Percentiles rank a stretch among this genome's conserved stretches.
Evolutionary conservation across 2,888 invertebrate species (phyloP).

Genomic region (Xanthia togata): DNA sequence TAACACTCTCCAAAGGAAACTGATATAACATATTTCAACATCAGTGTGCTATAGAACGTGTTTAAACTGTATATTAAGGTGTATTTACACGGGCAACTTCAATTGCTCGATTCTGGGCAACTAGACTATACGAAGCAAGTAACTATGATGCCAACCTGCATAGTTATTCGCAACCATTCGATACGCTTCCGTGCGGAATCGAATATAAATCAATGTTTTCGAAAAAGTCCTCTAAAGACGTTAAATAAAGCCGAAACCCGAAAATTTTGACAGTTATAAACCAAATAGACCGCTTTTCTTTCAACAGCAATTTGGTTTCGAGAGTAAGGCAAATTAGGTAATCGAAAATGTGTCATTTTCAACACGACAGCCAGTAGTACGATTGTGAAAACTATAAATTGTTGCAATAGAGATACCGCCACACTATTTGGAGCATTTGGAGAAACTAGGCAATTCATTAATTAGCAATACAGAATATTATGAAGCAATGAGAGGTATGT

Average conservation of each 20-base stretch:
- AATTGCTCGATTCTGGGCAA: neutral
- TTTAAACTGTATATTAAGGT: slow-evolving; percentile 9
- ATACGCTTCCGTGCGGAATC: neutral
- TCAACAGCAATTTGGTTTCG: neutral
- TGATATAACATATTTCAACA: slow-evolving; percentile 27
- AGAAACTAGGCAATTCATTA: neutral
- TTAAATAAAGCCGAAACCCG: neutral
- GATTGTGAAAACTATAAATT: neutral
- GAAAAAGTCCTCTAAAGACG: neutral
- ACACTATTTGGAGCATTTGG: neutral
- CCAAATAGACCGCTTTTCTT: neutral
- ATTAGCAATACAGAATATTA: neutral
- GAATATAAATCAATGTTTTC: neutral
- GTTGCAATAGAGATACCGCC: neutral
- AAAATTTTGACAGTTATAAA: neutral
- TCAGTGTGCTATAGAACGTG: neutral
- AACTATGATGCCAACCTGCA: neutral
- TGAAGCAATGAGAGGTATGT: neutral
- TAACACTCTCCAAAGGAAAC: slow-evolving; percentile 20
- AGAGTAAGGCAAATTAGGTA: no score
- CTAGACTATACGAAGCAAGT: neutral
- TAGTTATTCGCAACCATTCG: neutral
- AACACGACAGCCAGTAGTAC: neutral
- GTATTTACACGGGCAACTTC: slow-evolving; percentile 14
- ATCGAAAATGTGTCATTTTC: neutral